phyloP scores from a whole-genome alignment of 1,140 invertebrate species.

The Drosophila saltans region DNA sequence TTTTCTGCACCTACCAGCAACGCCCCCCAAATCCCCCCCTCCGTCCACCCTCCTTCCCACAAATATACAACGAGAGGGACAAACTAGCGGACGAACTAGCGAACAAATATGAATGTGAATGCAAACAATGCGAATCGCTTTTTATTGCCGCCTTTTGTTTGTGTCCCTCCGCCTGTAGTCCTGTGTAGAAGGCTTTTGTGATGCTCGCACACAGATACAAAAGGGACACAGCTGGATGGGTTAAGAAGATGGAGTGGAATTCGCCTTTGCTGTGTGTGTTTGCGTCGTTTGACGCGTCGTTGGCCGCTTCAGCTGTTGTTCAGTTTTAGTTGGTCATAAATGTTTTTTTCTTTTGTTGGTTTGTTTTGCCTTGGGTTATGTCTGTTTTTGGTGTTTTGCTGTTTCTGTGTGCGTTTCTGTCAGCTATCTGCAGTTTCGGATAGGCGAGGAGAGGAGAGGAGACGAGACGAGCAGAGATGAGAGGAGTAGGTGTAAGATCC shows the following conservation, averaged over 20 bases:
- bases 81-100: neutral
- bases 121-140: slow-evolving; percentile 9
- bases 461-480: too few species aligned
- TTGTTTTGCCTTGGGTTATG: neutral
- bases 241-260: neutral
- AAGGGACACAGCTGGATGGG: slow-evolving; percentile 4
- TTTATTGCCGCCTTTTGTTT: slow-evolving; percentile 11
- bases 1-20: neutral
- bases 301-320: slow-evolving; percentile 41
- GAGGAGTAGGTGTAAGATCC: slow-evolving; percentile 35
- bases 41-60: neutral
- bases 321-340: slow-evolving; percentile 74
- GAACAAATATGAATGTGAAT: too few species aligned
- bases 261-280: neutral
- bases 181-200: neutral
- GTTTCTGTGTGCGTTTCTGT: slow-evolving; percentile 26
- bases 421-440: neutral
- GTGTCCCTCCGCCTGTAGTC: neutral
- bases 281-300: slow-evolving; percentile 17
- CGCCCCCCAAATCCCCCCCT: neutral
- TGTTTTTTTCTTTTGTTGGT: slow-evolving; percentile 10
- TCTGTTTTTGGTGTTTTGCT: slow-evolving; percentile 9
- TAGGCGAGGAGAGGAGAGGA: too few species aligned
- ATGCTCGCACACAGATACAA: neutral
- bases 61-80: too few species aligned